Percentiles rank a stretch among this genome's conserved stretches.
Conservation (phyloP, 2,888 invertebrate species). For the Andrena fulva region DNA sequence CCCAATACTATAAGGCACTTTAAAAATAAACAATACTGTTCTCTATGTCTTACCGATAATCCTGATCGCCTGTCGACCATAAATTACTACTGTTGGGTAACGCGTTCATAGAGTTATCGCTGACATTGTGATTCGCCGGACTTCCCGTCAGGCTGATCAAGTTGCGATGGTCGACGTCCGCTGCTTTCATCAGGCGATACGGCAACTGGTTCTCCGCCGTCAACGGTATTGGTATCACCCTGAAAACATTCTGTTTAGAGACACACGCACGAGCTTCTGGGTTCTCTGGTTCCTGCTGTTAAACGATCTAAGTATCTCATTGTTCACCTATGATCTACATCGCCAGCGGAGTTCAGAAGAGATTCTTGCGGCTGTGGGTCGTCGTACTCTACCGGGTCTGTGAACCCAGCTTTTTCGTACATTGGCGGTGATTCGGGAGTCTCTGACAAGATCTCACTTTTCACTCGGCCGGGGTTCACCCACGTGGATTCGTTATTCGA, state of each 20-base stretch:
- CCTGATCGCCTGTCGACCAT: constrained; percentile 82
- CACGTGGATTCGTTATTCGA: constrained; percentile 78
- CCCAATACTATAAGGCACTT: neutral
- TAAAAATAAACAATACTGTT: too few species aligned
- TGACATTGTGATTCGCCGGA: constrained; percentile 84
- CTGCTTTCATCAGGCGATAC: constrained; percentile 82
- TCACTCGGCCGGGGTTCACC: constrained; percentile 72
- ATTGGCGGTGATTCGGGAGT: constrained; percentile 89
- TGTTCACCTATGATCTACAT: constrained; percentile 82
- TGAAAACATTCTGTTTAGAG: constrained; percentile 39
- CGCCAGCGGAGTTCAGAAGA: constrained; percentile 80
- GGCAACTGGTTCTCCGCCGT: constrained; percentile 78
- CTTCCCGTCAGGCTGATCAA: constrained; percentile 93
- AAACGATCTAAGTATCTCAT: neutral
- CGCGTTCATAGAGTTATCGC: constrained; percentile 70
- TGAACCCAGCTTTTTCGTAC: constrained; percentile 88
- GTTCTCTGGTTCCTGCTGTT: neutral
- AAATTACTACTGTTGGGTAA: constrained; percentile 74
- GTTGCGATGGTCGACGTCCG: constrained; percentile 93
- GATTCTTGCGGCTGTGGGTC: constrained; percentile 85
- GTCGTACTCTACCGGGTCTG: constrained; percentile 88
- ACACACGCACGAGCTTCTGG: neutral
- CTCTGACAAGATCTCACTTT: constrained; percentile 83
- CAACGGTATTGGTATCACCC: constrained; percentile 81
- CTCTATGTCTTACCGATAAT: constrained; percentile 79